phyloP scores from a whole-genome alignment of 35 echinoderm and acorn worm species.

The Lytechinus pictus region DNA sequence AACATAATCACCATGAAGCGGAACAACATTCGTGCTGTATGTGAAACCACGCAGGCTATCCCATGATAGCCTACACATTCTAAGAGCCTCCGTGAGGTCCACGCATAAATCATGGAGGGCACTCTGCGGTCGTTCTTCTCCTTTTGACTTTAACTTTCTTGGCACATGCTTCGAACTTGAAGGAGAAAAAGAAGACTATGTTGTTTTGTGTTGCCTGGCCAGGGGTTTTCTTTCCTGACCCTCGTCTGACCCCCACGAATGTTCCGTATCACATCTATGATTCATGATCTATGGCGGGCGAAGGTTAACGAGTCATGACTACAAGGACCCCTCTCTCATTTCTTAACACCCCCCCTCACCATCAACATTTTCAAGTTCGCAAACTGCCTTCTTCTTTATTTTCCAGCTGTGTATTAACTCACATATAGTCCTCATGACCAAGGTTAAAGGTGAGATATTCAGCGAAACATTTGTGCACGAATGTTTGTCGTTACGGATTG shows the following conservation, averaged over 20 bases:
- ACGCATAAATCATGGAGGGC: constrained; percentile 1
- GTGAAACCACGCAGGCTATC: background rate
- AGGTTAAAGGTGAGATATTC: background rate
- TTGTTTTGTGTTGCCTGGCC: constrained; percentile 38
- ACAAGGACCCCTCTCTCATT: background rate
- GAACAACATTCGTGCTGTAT: constrained; percentile 3
- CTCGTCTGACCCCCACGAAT: constrained; percentile 43
- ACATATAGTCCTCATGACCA: background rate
- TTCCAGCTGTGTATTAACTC: background rate
- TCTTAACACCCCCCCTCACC: background rate
- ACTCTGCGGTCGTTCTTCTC: background rate
- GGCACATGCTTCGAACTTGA: background rate
- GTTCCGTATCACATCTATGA: constrained; percentile 56
- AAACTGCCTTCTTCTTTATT: background rate
- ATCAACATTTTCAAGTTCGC: background rate
- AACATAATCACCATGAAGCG: background rate
- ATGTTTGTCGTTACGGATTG: background rate
- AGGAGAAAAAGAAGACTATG: constrained; percentile 15
- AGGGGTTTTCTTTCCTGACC: constrained; percentile 50
- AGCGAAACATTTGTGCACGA: background rate
- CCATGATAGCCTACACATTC: background rate
- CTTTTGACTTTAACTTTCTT: background rate
- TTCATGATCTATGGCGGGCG: constrained; percentile 50
- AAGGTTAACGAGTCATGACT: background rate
- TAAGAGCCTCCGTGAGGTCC: constrained; percentile 15